These are phyloP conservation scores for Neomonachus schauinslandi DNA, from an alignment of 2,113 vertebrate species.

Conservation along the genomic window DNA sequence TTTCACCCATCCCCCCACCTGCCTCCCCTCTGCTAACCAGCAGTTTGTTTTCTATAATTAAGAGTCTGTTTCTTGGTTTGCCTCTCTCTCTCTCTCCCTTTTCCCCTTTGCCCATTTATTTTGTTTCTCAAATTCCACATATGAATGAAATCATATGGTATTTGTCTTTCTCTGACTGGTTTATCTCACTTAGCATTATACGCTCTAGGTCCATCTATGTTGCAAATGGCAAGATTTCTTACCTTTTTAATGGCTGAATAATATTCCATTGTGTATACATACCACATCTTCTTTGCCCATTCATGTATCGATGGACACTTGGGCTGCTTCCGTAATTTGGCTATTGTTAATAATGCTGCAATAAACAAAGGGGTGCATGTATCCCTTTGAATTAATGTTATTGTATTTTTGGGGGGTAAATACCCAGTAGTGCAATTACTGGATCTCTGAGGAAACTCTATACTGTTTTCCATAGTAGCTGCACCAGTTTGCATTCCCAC, in stretches of 20 bases:
- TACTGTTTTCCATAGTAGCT: not conserved
- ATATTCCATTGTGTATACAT: not conserved
- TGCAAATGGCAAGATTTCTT: not conserved
- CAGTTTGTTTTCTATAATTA: not conserved
- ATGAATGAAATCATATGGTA: not conserved
- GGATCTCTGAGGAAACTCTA: not conserved
- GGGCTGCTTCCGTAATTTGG: not conserved
- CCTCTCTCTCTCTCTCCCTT: not conserved
- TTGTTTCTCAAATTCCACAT: not conserved
- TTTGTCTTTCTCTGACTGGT: not conserved
- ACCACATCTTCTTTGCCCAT: not conserved
- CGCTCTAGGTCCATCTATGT: not conserved
- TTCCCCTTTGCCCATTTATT: not conserved
- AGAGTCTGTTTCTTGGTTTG: not conserved
- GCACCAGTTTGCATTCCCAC: not conserved
- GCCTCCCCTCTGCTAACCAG: not conserved
- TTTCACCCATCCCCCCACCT: not conserved
- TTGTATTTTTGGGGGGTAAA: not conserved
- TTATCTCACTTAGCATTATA: not conserved
- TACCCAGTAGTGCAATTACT: not conserved
- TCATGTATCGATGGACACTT: not conserved
- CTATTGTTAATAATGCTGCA: not conserved
- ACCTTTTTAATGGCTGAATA: not conserved
- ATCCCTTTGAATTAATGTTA: not conserved
- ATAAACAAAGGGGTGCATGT: not conserved